A percentile compares a stretch with the other conserved stretches of the same genome.
Evolutionary conservation across 2,113 vertebrate genomes (phyloP).

Genomic region (Melanostigma gelatinosum): DNA sequence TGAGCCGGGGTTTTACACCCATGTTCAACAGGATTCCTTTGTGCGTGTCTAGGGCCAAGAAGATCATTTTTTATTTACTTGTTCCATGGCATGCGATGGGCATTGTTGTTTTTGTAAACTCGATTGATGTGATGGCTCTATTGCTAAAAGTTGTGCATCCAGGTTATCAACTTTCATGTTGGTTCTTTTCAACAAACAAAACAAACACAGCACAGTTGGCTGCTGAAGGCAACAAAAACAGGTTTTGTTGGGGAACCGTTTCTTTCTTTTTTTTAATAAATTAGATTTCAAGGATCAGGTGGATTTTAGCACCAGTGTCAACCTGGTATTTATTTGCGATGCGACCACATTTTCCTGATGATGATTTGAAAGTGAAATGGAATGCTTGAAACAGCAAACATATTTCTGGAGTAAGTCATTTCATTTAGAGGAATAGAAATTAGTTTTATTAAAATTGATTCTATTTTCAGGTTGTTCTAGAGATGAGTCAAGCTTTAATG

Average conservation of each 20-base stretch:
- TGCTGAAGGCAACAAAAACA: not conserved
- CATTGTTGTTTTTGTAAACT: constrained; percentile 57
- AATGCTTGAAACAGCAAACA: not conserved
- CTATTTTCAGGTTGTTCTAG: not conserved
- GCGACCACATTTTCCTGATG: not conserved
- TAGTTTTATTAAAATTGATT: not conserved
- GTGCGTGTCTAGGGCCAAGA: constrained; percentile 61
- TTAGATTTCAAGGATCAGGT: not conserved
- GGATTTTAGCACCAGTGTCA: not conserved
- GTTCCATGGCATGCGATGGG: constrained; percentile 41
- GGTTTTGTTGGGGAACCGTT: not conserved
- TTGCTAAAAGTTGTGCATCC: constrained; percentile 20
- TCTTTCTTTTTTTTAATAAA: not conserved
- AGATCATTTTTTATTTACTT: constrained; percentile 72
- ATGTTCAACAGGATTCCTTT: constrained; percentile 59
- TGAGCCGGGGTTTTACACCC: constrained; percentile 36
- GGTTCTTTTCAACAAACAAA: not conserved
- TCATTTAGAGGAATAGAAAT: not conserved
- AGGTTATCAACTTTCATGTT: constrained; percentile 39
- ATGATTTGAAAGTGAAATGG: not conserved
- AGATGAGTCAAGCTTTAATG: not conserved
- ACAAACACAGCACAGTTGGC: not conserved
- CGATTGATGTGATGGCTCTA: constrained; percentile 45
- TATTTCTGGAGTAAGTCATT: not conserved
- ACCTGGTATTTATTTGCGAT: not conserved